Percentiles rank a stretch among this genome's conserved stretches.
Evolutionary conservation across 2,888 invertebrate species (phyloP).

Genomic region (Amphipyra tragopoginis): DNA sequence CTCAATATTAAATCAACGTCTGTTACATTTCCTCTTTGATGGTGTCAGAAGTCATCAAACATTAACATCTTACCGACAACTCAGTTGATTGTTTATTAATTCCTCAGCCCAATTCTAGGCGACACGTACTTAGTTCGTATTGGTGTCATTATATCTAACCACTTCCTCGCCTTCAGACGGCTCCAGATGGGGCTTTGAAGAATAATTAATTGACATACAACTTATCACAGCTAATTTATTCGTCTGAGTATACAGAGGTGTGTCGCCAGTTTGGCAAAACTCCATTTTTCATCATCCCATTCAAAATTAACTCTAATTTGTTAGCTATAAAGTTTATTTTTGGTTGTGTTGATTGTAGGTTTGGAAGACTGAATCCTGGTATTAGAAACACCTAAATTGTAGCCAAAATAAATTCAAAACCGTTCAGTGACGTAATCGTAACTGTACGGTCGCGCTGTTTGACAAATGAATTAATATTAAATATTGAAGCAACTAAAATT

Average conservation of each 20-base stretch:
- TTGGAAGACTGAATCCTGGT: conserved; percentile 66
- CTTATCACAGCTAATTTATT: conserved; percentile 89
- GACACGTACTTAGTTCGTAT: conserved; percentile 59
- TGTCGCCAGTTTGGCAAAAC: conserved; percentile 85
- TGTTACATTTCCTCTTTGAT: conserved; percentile 23
- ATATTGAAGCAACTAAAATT: conserved; percentile 63
- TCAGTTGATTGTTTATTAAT: conserved; percentile 51
- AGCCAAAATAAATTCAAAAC: conserved; percentile 85
- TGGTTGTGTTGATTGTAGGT: conserved; percentile 59
- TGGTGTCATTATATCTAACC: conserved; percentile 69
- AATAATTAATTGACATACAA: conserved; percentile 90
- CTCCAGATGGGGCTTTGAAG: conserved; percentile 89
- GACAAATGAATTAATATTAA: conserved; percentile 64
- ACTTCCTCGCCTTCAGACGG: conserved; percentile 73
- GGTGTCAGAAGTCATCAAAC: conserved; percentile 13
- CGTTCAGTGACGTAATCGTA: conserved; percentile 79
- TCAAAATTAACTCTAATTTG: conserved; percentile 58
- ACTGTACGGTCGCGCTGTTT: conserved; percentile 66
- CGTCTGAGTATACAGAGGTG: conserved; percentile 85
- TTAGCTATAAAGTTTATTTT: conserved; percentile 56
- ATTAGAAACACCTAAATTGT: conserved; percentile 81
- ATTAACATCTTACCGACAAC: conserved; percentile 4
- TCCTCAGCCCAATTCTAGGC: conserved; percentile 37
- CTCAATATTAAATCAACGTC: neutral
- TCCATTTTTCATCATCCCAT: conserved; percentile 68